Conservation (phyloP, 1,140 invertebrate species). For the Dolichoris vasculosae region DNA sequence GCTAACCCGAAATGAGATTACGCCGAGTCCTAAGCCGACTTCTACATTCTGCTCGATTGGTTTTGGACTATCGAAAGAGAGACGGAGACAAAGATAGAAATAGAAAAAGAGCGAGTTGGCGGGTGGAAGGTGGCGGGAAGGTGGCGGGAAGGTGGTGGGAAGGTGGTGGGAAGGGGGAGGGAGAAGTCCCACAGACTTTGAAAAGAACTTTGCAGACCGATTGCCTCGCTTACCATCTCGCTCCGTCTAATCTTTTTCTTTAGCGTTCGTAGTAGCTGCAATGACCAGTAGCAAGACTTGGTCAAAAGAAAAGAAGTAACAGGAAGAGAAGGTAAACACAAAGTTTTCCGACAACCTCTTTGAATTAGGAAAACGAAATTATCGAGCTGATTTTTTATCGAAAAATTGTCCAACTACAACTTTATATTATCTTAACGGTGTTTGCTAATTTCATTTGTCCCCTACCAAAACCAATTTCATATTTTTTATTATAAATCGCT, state of each 20-base stretch:
- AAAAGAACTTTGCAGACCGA: conserved; percentile 47
- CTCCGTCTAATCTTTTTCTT: conserved; percentile 26
- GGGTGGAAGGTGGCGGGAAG: too few species aligned
- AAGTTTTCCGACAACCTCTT: conserved; percentile 32
- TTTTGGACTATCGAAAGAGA: conserved; percentile 49
- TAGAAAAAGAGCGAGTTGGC: conserved; percentile 7
- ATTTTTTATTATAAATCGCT: not conserved
- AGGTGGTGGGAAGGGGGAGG: not conserved
- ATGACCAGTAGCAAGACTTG: not conserved
- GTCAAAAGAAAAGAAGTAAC: not conserved
- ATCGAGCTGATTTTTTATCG: not conserved
- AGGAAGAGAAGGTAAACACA: conserved; percentile 9
- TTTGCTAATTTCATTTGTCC: not conserved
- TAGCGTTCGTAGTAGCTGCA: not conserved
- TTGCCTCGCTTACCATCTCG: conserved; percentile 32
- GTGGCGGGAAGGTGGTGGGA: not conserved
- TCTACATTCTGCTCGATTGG: conserved; percentile 60
- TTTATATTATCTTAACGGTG: not conserved
- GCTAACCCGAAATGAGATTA: conserved; percentile 60
- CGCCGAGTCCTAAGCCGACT: conserved; percentile 57
- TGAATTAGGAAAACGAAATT: conserved; percentile 34
- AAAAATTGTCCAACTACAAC: not conserved
- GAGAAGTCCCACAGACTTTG: conserved; percentile 29
- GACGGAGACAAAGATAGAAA: conserved; percentile 26
- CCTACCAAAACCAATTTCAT: not conserved